Percentiles rank a stretch among this genome's conserved stretches.
These are phyloP conservation scores for Ctena decussata DNA, from an alignment of 2,888 invertebrate genomes.

Conservation along the genomic window DNA sequence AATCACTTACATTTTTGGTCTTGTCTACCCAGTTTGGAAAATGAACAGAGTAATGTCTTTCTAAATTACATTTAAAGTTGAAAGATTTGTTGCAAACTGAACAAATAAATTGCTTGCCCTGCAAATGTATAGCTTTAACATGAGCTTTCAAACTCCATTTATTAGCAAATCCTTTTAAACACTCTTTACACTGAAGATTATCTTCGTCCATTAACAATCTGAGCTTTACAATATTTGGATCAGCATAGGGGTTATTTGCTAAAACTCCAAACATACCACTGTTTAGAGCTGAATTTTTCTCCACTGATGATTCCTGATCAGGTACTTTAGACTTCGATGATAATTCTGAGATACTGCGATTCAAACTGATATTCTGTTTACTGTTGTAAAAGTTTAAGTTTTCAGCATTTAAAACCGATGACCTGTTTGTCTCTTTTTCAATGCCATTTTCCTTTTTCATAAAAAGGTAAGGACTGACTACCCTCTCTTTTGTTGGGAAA, in stretches of 20 bases:
- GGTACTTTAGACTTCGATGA: neutral
- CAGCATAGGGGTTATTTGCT: neutral
- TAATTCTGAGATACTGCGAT: too few relatives aligned
- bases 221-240: neutral
- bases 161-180: neutral
- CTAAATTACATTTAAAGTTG: neutral
- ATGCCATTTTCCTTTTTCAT: neutral
- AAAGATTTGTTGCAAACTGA: neutral
- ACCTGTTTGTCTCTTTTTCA: too few relatives aligned
- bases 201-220: neutral
- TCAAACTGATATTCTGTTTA: too few relatives aligned
- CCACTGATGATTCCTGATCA: neutral
- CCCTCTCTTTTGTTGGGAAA: neutral
- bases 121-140: neutral
- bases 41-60: neutral
- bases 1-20: neutral
- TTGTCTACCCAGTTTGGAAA: neutral
- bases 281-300: neutral
- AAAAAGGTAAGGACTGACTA: neutral
- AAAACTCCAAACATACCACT: neutral
- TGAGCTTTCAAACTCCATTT: constrained; percentile 6
- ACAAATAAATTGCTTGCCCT: neutral
- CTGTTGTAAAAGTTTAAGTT: too few relatives aligned
- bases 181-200: neutral
- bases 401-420: too few relatives aligned